These are phyloP conservation scores for Sarcophaga peregrina DNA, from an alignment of 1,140 invertebrate species.

Conservation along the genomic window DNA sequence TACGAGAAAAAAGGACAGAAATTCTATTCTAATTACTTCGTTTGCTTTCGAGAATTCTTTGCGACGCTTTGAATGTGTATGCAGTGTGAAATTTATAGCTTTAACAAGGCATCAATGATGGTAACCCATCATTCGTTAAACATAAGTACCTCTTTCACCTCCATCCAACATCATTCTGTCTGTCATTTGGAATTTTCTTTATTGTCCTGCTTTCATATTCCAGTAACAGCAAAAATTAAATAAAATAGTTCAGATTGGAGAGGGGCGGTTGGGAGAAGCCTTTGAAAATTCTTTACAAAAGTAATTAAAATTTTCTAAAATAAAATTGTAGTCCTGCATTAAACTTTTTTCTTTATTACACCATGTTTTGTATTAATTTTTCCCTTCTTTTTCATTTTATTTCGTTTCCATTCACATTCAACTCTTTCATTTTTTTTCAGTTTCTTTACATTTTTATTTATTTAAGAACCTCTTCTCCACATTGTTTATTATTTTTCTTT, in stretches of 20 bases:
- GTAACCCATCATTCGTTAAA: too few relatives aligned
- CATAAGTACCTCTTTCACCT: too few relatives aligned
- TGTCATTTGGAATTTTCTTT: too few relatives aligned
- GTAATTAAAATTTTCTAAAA: background rate
- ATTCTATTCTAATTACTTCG: background rate
- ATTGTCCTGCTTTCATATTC: conserved; percentile 24
- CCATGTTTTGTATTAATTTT: background rate
- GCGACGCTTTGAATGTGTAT: too few relatives aligned
- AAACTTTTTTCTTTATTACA: background rate
- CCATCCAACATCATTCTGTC: too few relatives aligned
- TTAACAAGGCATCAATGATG: too few relatives aligned
- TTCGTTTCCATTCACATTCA: background rate
- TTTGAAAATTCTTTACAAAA: background rate
- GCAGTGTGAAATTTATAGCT: too few relatives aligned
- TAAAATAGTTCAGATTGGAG: background rate
- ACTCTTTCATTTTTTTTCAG: conserved; percentile 6
- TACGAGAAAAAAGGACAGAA: background rate
- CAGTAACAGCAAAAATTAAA: conserved; percentile 13
- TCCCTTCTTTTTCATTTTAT: background rate
- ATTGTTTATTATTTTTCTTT: background rate
- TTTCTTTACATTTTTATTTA: conserved; percentile 1
- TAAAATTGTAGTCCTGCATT: conserved; percentile 20
- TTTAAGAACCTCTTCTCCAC: background rate
- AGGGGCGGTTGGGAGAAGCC: background rate
- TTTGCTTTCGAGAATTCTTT: background rate